Evolutionary conservation across 1,140 invertebrate genomes (phyloP).

Genomic region (Zaprionus camerounensis): DNA sequence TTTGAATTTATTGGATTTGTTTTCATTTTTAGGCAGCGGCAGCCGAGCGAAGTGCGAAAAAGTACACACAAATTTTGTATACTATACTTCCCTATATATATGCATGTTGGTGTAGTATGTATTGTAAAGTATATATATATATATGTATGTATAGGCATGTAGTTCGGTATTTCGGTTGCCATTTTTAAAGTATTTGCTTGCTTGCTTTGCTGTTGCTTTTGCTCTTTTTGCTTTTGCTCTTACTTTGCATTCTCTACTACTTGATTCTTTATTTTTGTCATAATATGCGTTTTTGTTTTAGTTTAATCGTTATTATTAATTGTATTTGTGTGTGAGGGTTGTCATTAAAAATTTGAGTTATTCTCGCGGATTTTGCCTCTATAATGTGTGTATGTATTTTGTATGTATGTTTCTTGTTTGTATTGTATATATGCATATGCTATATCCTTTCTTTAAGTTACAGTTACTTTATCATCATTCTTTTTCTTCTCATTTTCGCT

Average conservation of each 20-base stretch:
- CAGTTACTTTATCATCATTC: conserved; percentile 67
- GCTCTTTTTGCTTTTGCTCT: neutral
- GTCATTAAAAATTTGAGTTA: conserved; percentile 44
- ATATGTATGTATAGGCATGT: conserved; percentile 40
- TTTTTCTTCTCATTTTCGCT: conserved; percentile 31
- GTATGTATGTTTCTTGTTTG: conserved; percentile 27
- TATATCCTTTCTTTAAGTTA: conserved; percentile 75
- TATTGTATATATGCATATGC: conserved; percentile 66
- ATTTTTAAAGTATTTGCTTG: conserved; percentile 23
- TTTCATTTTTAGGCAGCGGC: conserved; percentile 48
- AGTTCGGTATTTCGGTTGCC: conserved; percentile 34
- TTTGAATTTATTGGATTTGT: conserved; percentile 51
- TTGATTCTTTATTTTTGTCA: conserved; percentile 13
- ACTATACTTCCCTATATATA: conserved; percentile 24
- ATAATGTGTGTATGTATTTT: conserved; percentile 49
- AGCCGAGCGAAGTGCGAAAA: conserved; percentile 53
- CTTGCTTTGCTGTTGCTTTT: neutral
- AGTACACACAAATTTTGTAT: conserved; percentile 32
- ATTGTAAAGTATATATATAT: conserved; percentile 42
- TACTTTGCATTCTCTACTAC: conserved; percentile 27
- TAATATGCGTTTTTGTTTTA: conserved; percentile 24
- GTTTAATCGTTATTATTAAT: conserved; percentile 39
- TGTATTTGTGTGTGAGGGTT: conserved; percentile 22
- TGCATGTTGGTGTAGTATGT: conserved; percentile 40
- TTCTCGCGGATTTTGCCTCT: conserved; percentile 35